Evolutionary conservation across 1,140 invertebrate genomes (phyloP), one percentile per base, ranked within the genome.

Genomic region (Zaprionus camerounensis): DNA sequence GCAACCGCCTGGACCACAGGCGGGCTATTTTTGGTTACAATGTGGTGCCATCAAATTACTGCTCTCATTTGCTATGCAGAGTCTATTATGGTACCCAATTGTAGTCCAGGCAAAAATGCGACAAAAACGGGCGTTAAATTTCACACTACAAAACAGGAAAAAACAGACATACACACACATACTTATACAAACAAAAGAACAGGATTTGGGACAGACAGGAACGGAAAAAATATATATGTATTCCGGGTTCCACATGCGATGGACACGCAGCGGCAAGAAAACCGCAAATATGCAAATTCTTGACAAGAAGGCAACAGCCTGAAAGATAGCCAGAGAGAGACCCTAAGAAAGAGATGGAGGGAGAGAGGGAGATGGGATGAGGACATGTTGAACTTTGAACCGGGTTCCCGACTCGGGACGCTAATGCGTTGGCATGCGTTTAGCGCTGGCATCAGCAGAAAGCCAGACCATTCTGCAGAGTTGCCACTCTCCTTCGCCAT

Each of bases 271-370:
- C 67, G 67, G 57, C 62, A 61, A 56, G 28, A 70, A 61, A 80
- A 87, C 84, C 84, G 71, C 81, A 87, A 87, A 87, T 87, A 87
- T 87, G 84, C 81, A 84, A 87, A 87, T 88, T 87, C 82, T 72
- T 68, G 83, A 78, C 83, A 83, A 80, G 78, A 88, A 88, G 82
- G 78, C 69, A 71, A 65, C 70, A 71, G 67, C 59, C 75, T 64
- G 73, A 69, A 57, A 72, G 63, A 24, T 26, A 55, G 51, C 51
- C 49, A 6, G 20, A 22, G 38, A 13, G 17, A 12, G 46, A n/a
- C 26, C 63, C 49, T n/a, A 46, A 46, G 41, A 46, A 17, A 17
- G 41, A 17, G n/a, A 46, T 2, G 5, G 41, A n/a, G 15, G 17
- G 38, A 17, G n/a, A 3, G 13, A n/a, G 56, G 20, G 63, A 82